A percentile compares a stretch with the other conserved stretches of the same genome.
These are phyloP conservation scores for Neolamprologus cancellatus DNA, from an alignment of 2,113 vertebrate species.

Conservation along the genomic window DNA sequence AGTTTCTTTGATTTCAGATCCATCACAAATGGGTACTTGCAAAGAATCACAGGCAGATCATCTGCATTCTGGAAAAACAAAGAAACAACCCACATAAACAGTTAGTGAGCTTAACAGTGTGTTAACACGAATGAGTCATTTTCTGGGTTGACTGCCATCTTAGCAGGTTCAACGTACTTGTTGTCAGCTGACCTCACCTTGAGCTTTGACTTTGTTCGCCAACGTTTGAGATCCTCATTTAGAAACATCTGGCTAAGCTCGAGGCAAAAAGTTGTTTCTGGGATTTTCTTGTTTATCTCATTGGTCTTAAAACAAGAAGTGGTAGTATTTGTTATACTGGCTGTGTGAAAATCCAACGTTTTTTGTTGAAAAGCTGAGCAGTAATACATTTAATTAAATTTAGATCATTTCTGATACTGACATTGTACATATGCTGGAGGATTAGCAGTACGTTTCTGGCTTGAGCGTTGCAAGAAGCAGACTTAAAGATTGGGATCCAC, in stretches of 20 bases:
- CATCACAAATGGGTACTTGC: constrained; percentile 42
- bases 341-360: neutral
- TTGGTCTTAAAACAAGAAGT: neutral
- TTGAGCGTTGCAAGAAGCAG: neutral
- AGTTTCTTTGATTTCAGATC: neutral
- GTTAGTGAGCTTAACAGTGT: neutral
- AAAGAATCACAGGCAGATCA: neutral
- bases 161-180: neutral
- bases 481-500: neutral
- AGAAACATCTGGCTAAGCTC: neutral
- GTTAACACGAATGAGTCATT: neutral
- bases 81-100: neutral
- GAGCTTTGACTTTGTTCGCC: neutral
- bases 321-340: neutral
- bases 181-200: neutral
- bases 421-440: constrained; percentile 43
- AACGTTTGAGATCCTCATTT: neutral
- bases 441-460: constrained; percentile 32
- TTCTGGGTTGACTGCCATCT: neutral
- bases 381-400: neutral
- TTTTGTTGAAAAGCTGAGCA: neutral
- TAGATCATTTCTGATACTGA: neutral
- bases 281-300: neutral
- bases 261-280: neutral
- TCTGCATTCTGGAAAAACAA: neutral